Percentiles rank a stretch among this genome's conserved stretches.
Conservation (phyloP, 2,797 vertebrate genomes). For the Babyrousa celebensis region DNA sequence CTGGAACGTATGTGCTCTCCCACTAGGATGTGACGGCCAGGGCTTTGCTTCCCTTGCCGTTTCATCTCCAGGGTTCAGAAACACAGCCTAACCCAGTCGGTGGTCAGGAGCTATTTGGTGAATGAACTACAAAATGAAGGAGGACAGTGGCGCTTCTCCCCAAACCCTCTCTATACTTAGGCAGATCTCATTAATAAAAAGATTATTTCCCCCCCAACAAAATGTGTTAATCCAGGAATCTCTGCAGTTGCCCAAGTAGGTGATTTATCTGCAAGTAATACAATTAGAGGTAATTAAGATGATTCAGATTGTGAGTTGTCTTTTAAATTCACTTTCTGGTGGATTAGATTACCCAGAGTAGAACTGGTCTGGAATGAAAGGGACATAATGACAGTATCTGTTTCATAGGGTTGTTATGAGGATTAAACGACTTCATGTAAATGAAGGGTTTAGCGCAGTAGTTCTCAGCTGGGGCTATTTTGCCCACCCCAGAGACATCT, state of each 20-base stretch:
- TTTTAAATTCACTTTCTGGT: slow-evolving; percentile 59
- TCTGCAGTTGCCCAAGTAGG: background rate
- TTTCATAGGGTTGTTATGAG: background rate
- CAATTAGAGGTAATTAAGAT: slow-evolving; percentile 64
- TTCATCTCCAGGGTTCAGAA: background rate
- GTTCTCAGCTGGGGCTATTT: background rate
- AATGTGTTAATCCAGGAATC: slow-evolving; percentile 39
- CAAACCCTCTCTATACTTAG: background rate
- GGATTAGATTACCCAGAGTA: slow-evolving; percentile 40
- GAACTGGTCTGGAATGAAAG: background rate
- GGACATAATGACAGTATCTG: background rate
- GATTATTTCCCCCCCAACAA: background rate
- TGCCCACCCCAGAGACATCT: background rate
- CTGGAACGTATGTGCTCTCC: background rate
- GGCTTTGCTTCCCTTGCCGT: background rate
- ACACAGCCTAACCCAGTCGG: background rate
- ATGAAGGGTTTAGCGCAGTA: background rate
- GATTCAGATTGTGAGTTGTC: slow-evolving; percentile 49
- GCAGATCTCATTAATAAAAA: background rate
- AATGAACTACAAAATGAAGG: background rate
- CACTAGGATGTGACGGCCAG: background rate
- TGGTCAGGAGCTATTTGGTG: background rate
- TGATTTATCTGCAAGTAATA: slow-evolving; percentile 43
- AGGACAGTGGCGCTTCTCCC: background rate
- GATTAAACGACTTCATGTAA: background rate